phyloP scores from a whole-genome alignment of 1,140 invertebrate genomes.

The Bactericera cockerelli region DNA sequence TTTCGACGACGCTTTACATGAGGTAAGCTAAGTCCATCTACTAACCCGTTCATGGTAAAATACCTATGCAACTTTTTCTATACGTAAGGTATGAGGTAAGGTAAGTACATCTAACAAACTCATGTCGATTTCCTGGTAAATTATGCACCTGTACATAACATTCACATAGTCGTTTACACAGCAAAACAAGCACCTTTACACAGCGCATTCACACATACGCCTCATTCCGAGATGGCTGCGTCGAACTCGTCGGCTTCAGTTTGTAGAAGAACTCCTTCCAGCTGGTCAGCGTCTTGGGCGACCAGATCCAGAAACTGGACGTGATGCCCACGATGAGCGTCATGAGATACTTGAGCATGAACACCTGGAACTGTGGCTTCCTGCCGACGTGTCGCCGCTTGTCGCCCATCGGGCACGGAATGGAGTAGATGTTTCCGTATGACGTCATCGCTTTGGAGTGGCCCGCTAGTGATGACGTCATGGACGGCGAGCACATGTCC shows the following conservation, averaged over 20 bases:
- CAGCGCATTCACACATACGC: constrained; percentile 44
- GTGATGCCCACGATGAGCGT: constrained; percentile 95
- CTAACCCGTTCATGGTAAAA: too few species aligned
- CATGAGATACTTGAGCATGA: constrained; percentile 94
- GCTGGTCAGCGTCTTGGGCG: constrained; percentile 84
- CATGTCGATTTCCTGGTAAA: too few species aligned
- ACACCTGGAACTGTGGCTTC: constrained; percentile 61
- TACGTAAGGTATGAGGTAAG: too few species aligned
- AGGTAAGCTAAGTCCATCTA: too few species aligned
- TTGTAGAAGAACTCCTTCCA: constrained; percentile 74
- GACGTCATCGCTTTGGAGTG: constrained; percentile 31
- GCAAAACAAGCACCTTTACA: too few species aligned
- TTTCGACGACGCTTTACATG: too few species aligned
- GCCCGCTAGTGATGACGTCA: not conserved
- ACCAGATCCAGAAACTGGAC: constrained; percentile 95
- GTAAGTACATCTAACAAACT: too few species aligned
- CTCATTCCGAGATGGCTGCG: constrained; percentile 47
- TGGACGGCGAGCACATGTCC: constrained; percentile 45
- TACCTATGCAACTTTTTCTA: too few species aligned
- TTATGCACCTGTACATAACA: too few species aligned
- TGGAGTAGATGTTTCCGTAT: constrained; percentile 36
- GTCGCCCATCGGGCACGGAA: constrained; percentile 51
- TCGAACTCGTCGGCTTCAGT: not conserved
- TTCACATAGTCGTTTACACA: too few species aligned
- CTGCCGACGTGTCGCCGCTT: constrained; percentile 37